phyloP scores from a whole-genome alignment of 2,113 vertebrate species.

The Geococcyx californianus region DNA sequence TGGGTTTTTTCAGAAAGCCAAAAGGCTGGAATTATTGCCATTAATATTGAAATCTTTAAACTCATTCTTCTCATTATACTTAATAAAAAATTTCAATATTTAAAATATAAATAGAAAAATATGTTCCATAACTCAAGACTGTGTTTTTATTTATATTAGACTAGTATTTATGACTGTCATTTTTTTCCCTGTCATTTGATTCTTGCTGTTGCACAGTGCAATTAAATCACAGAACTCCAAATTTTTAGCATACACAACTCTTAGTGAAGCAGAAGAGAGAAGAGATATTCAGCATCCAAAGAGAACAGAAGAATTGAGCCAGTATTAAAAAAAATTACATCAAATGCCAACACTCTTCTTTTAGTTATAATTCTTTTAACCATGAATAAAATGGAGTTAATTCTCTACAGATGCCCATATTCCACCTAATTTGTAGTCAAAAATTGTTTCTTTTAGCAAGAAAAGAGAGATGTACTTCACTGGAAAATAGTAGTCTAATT shows the following conservation, averaged over 20 bases:
- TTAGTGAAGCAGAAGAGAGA: neutral
- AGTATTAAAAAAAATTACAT: neutral
- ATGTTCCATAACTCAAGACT: neutral
- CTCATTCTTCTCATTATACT: neutral
- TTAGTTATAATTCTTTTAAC: neutral
- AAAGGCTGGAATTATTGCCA: neutral
- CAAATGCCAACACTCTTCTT: neutral
- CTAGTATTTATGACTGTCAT: neutral
- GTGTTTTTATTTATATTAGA: neutral
- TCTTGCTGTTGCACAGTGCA: neutral
- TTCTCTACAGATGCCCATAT: neutral
- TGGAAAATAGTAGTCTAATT: neutral
- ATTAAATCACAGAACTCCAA: neutral
- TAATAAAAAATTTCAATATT: neutral
- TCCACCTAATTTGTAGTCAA: neutral
- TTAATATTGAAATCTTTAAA: neutral
- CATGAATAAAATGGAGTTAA: neutral
- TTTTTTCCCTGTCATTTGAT: neutral
- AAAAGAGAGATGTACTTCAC: neutral
- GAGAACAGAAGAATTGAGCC: neutral
- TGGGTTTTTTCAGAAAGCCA: neutral
- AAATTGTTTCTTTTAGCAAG: neutral
- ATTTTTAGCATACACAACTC: neutral
- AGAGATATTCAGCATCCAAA: neutral
- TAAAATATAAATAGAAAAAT: neutral